Conservation (phyloP, 2,888 invertebrate genomes). For the Nomada goodeniana region DNA sequence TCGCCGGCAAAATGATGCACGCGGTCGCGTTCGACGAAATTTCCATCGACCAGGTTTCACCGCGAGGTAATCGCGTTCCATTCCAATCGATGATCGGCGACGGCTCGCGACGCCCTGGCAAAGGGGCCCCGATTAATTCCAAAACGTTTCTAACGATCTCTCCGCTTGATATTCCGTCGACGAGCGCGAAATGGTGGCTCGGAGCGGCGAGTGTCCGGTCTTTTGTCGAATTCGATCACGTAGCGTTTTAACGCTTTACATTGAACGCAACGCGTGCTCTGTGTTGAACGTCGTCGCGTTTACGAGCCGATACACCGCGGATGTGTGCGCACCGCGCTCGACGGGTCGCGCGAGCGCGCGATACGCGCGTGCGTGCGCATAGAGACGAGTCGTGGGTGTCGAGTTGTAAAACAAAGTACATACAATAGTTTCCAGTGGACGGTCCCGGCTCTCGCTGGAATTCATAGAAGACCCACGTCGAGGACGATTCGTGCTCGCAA, state of each 20-base stretch:
- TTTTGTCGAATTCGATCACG: slow-evolving; percentile 79
- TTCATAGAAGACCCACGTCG: slow-evolving; percentile 68
- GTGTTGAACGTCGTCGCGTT: slow-evolving; percentile 70
- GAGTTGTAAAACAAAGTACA: slow-evolving; percentile 68
- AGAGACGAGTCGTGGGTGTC: slow-evolving; percentile 71
- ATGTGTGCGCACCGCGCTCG: slow-evolving; percentile 22
- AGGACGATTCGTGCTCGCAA: slow-evolving; percentile 47
- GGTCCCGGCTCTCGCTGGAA: slow-evolving; percentile 59
- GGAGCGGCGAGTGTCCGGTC: slow-evolving; percentile 75
- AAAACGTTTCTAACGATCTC: slow-evolving; percentile 76
- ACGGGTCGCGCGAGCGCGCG: slow-evolving; percentile 38
- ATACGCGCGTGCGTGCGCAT: slow-evolving; percentile 67
- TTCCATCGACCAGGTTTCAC: slow-evolving; percentile 40
- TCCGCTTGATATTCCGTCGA: slow-evolving; percentile 73
- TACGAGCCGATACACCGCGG: slow-evolving; percentile 41
- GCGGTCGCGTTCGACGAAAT: not conserved
- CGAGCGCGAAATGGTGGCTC: slow-evolving; percentile 76
- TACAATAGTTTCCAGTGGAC: slow-evolving; percentile 50
- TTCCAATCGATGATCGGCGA: slow-evolving; percentile 50
- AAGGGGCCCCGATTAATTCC: slow-evolving; percentile 64
- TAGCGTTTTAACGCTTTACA: slow-evolving; percentile 78
- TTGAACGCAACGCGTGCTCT: slow-evolving; percentile 79
- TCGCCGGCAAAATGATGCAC: slow-evolving; percentile 14
- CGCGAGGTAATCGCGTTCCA: slow-evolving; percentile 37
- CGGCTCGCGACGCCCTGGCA: slow-evolving; percentile 36